Base-by-base conservation (phyloP, 1,140 invertebrate genomes). In the Philaenus spumarius region DNA sequence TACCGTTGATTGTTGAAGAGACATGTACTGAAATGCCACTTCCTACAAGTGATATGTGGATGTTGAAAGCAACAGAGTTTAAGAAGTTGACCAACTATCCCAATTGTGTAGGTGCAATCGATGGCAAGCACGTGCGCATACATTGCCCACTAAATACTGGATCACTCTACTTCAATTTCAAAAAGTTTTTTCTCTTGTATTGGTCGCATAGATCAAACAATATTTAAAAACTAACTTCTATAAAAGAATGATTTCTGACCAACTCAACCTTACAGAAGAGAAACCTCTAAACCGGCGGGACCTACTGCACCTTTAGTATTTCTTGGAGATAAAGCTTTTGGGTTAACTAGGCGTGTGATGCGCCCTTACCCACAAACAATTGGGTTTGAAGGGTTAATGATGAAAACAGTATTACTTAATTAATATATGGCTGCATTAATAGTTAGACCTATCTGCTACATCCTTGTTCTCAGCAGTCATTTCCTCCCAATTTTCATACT, bases 271-370 rank as follows among this genome's bases (percentile, higher is more conserved):
- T 5, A 14, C 40, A 6, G n/a, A 37, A 37, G 35, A 37, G n/a
- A 7, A 37, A n/a, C 40, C 40, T n/a, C 5, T 15, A 6, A 43
- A 6, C 40, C 40, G 5, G n/a, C n/a, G n/a, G n/a, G n/a, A n/a
- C n/a, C n/a, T n/a, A n/a, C n/a, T n/a, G 15, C 23, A n/a, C 53
- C 59, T n/a, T 60, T 15, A 50, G 42, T 56, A 5, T 20, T 60
- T 15, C n/a, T 60, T 0, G 73, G 67, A 15, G 75, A 78, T 67
- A 73, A 75, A 53, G 71, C 69, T 7, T 77, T 76, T 62, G 63
- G 62, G 4, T 48, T 77, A 35, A 62, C 65, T 42, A 54, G 64
- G 47, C 64, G 64, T 46, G 58, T 71, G 50, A 64, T 73, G 66
- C 61, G 65, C 46, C 72, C 71, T 37, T 63, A 46, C 46, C 24